A percentile compares a stretch with the other conserved stretches of the same genome.
These are phyloP conservation scores for Fissipunctia ypsillon DNA, from an alignment of 2,888 invertebrate genomes.

Conservation along the genomic window DNA sequence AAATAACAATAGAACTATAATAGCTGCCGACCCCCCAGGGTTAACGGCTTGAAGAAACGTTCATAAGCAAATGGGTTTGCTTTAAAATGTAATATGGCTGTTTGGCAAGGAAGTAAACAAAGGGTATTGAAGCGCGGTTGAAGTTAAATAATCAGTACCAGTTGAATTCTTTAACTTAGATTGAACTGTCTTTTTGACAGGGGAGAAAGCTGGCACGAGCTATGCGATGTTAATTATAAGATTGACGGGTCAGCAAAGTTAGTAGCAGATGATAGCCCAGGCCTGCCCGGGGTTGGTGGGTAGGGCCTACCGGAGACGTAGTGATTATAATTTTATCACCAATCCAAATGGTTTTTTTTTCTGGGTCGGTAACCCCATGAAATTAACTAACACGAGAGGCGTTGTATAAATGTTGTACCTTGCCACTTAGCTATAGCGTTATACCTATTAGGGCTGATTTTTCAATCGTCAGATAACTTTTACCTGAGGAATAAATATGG, in stretches of 20 bases:
- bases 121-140: background rate
- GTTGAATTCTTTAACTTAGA: background rate
- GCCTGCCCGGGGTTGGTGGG: background rate
- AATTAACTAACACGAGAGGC: background rate
- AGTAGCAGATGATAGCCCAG: background rate
- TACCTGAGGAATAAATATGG: too few relatives aligned
- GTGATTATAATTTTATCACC: background rate
- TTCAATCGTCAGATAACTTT: too few relatives aligned
- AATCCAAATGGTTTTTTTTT: background rate
- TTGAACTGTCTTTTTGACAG: background rate
- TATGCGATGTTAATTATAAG: background rate
- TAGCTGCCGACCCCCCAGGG: slow-evolving; percentile 28
- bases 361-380: background rate
- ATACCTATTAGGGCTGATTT: too few relatives aligned
- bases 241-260: background rate
- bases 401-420: background rate
- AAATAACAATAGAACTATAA: slow-evolving; percentile 25
- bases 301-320: too few relatives aligned
- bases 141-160: background rate
- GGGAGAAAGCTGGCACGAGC: background rate
- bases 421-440: background rate
- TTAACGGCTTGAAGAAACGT: slow-evolving; percentile 33
- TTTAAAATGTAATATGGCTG: slow-evolving; percentile 25
- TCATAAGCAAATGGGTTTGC: slow-evolving; percentile 28
- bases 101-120: slow-evolving; percentile 22